Evolutionary conservation across 1,140 invertebrate genomes (phyloP), one percentile per base, ranked within the genome.

Genomic region (Pogonognathellus flavescens): DNA sequence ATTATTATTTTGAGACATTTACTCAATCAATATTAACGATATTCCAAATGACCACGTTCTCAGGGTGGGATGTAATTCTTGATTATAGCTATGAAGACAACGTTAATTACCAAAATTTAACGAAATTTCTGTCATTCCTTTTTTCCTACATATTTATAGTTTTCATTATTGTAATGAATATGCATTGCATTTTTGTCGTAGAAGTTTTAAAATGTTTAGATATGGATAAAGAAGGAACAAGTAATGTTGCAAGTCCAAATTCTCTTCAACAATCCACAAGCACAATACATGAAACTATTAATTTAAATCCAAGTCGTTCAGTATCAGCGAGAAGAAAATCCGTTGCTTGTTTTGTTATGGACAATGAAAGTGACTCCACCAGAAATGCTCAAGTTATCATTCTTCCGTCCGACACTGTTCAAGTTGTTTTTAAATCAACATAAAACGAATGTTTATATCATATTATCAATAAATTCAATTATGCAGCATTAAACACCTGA

Each of bases 261-360:
- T 16, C 14, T n/a, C 0, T 16, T 31, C 31, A 25, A 3, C 31
- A 50, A 10, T 10, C 70, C 16, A 16, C 41, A 76, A 50, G 25
- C 9, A 18, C n/a, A 14, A 66, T 66, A 10, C 5, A 25, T 4
- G 62, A 66, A 11, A 76, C 70, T 0, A 76, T 76, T n/a, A 76
- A 76, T 50, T 50, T 76, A 8, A 76, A 76, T 31, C 70, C 70
- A 76, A 76, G 70, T 50, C 49, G 70, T n/a, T 76, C 70, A n/a
- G 70, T 76, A 8, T 76, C 70, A 1, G 70, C 31, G 14, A n/a
- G 70, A n/a, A 25, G 70, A 18, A 76, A 76, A 50, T 76, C 70
- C 13, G 70, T 50, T 7, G 70, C 70, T 18, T 76, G 70, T 50
- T 76, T 76, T 76, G 70, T 76, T 7, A 41, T 76, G 13, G 70